A percentile compares a stretch with the other conserved stretches of the same genome.
Evolutionary conservation across 2,888 invertebrate genomes (phyloP).

Genomic region (Dryadula phaetusa): DNA sequence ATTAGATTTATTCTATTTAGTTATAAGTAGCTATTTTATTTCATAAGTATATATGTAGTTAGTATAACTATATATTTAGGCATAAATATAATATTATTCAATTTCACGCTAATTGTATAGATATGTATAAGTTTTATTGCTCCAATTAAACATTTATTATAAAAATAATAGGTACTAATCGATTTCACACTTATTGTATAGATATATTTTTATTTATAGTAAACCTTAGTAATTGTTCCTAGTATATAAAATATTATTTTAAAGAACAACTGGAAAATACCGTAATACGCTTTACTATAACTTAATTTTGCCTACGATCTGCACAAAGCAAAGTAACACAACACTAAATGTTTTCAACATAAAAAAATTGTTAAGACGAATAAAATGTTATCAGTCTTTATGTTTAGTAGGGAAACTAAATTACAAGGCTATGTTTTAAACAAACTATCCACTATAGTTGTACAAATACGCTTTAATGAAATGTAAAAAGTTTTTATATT

Average conservation of each 20-base stretch:
- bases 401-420: slow-evolving; percentile 3
- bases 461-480: slow-evolving; percentile 4
- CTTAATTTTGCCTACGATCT: neutral
- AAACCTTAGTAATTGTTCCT: neutral
- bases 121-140: too few species aligned
- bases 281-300: neutral
- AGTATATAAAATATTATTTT: neutral
- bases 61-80: too few species aligned
- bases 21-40: too few species aligned
- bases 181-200: too few species aligned
- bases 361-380: slow-evolving; percentile 7
- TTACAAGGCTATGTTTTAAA: slow-evolving; percentile 5
- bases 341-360: neutral
- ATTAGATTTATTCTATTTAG: too few species aligned
- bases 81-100: too few species aligned
- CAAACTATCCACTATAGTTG: slow-evolving; percentile 6
- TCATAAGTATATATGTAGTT: too few species aligned
- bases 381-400: slow-evolving; percentile 7
- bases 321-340: neutral
- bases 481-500: slow-evolving; percentile 1
- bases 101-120: too few species aligned
- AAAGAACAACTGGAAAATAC: neutral
- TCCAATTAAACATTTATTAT: too few species aligned
- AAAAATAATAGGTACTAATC: too few species aligned
- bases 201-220: too few species aligned